Base-by-base conservation (phyloP, 2,113 vertebrate genomes). In the Nannobrachium achirus region DNA sequence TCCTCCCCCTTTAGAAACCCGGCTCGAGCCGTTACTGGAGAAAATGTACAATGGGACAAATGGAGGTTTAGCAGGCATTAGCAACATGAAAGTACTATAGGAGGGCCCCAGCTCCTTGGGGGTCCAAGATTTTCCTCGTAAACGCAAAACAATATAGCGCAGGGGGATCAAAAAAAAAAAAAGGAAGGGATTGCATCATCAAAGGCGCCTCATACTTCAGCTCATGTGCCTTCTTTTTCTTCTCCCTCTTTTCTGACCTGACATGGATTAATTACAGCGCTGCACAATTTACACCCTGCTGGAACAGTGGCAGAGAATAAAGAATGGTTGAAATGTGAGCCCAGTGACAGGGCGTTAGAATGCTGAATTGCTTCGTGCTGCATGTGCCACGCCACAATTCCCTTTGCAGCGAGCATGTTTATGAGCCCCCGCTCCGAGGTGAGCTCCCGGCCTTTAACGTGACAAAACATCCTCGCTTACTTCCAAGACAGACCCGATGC, bases 201-300 rank as follows among this genome's bases (percentile, higher is more conserved):
- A 91, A 89, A 91, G 86, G 72, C 74, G 77, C 78, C 76, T 87
- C 86, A 64, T 81, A 83, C 83, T 88, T 91, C 76, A 82, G 71
- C 82, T 83, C 45, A 77, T 90, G 44, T 53, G 10, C 6, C 44
- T 14, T 14, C 44, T 14, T 9, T 14, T 6, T 10, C 2, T 14
- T n/a, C 70, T 56, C 65, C 66, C 83, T 76, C 64, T 63, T 79
- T 63, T 76, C 66, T 83, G 84, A 88, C 81, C 76, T 89, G 91
- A 89, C 88, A 66, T 85, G 86, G 88, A 92, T 92, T 92, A 91
- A 93, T 93, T 91, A 89, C 88, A 86, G 79, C 78, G 61, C 61
- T 14, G 68, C 67, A 82, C 86, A 25, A 25, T 25, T 25, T 25
- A 25, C 20, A 25, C 20, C 81, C 82, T 67, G 80, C 88, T 89